Conservation (phyloP, 2,888 invertebrate species). For the Clostera curtula region DNA sequence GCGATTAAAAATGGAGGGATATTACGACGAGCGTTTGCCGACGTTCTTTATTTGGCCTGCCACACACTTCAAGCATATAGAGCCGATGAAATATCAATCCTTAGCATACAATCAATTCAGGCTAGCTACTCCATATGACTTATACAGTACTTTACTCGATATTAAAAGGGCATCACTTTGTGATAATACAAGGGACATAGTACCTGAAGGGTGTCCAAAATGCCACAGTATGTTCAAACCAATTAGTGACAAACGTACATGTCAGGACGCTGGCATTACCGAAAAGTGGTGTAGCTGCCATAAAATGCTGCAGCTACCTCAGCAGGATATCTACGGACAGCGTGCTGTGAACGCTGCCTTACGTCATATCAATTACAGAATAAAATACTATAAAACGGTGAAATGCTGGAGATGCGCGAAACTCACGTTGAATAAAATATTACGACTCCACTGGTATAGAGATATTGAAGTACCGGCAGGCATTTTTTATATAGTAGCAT, state of each 20-base stretch:
- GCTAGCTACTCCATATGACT: conserved; percentile 83
- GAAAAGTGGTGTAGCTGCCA: conserved; percentile 86
- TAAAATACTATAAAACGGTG: conserved; percentile 29
- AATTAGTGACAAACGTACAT: conserved; percentile 75
- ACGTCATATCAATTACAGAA: conserved; percentile 27
- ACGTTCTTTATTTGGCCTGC: conserved; percentile 83
- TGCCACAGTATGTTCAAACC: conserved; percentile 78
- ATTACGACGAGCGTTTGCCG: conserved; percentile 85
- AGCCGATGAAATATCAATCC: conserved; percentile 72
- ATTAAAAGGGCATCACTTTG: conserved; percentile 65
- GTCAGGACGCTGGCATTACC: conserved; percentile 77
- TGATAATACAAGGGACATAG: too few relatives aligned
- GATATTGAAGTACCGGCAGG: conserved; percentile 35
- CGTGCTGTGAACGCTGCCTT: conserved; percentile 60
- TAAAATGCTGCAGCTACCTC: conserved; percentile 37
- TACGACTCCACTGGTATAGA: conserved; percentile 52
- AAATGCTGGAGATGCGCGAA: conserved; percentile 60
- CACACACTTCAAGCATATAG: conserved; percentile 66
- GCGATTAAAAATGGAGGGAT: conserved; percentile 80
- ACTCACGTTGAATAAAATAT: conserved; percentile 61
- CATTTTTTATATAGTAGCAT: conserved; percentile 73
- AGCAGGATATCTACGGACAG: conserved; percentile 46
- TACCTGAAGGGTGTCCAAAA: conserved; percentile 75
- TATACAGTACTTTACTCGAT: conserved; percentile 80
- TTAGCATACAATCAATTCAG: conserved; percentile 77